Percentiles rank a stretch among this genome's conserved stretches.
Conservation (phyloP, 2,113 vertebrate species). For the Antigone vipio region DNA sequence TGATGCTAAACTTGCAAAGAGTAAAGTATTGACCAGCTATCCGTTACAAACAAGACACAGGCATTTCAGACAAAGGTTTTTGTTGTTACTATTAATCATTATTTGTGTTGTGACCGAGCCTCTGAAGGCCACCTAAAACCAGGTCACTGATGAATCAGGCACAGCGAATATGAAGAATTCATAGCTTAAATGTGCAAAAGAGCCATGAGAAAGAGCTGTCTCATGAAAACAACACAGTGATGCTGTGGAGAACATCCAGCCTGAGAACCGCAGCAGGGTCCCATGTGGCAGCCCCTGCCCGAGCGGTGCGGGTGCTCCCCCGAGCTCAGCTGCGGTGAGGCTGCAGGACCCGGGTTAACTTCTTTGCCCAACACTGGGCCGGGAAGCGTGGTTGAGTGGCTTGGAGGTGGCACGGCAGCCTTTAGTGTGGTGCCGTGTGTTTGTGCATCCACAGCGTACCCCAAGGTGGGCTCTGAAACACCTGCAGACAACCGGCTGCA, state of each 20-base stretch:
- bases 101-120: not conserved
- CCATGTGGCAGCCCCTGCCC: not conserved
- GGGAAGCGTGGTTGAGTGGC: not conserved
- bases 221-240: not conserved
- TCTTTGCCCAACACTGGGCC: not conserved
- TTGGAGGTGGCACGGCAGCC: not conserved
- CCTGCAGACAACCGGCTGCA: rapidly evolving
- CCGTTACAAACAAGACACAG: not conserved
- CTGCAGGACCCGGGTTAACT: not conserved
- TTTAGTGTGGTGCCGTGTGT: rapidly evolving
- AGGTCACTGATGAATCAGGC: not conserved
- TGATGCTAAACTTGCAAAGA: not conserved
- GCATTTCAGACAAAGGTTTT: not conserved
- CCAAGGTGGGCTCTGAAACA: not conserved
- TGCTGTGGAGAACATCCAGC: not conserved
- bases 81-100: not conserved
- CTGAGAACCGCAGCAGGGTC: not conserved
- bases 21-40: not conserved
- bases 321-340: not conserved
- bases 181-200: not conserved
- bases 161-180: not conserved
- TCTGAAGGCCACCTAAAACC: not conserved
- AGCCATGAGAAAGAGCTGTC: not conserved
- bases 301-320: rapidly evolving
- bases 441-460: rapidly evolving